These are phyloP conservation scores for Eilema griseolum DNA, from an alignment of 2,888 invertebrate genomes.

Conservation along the genomic window DNA sequence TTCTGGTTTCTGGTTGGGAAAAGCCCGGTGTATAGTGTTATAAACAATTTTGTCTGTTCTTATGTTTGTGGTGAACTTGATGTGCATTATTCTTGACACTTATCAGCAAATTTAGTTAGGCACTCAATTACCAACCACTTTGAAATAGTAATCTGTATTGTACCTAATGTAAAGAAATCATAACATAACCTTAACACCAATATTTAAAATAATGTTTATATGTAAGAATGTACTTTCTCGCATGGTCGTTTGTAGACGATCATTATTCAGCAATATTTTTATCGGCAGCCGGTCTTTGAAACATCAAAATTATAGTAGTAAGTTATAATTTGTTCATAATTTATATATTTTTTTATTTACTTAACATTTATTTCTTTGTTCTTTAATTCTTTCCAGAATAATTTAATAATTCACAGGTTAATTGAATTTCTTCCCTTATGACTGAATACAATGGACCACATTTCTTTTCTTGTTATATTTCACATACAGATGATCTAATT, in stretches of 20 bases:
- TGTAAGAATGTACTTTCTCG: slow-evolving; percentile 30
- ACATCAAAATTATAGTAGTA: slow-evolving; percentile 33
- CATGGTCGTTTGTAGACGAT: slow-evolving; percentile 25
- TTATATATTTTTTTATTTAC: not conserved
- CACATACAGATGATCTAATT: not conserved
- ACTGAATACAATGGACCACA: not conserved
- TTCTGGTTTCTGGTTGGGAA: too few relatives aligned
- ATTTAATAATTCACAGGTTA: not conserved
- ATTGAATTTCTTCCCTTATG: not conserved
- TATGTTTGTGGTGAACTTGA: not conserved
- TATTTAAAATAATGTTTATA: slow-evolving; percentile 36
- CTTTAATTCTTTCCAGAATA: not conserved
- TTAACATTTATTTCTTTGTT: not conserved
- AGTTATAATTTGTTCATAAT: slow-evolving; percentile 22
- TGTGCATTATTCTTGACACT: not conserved
- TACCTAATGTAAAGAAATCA: slow-evolving; percentile 14
- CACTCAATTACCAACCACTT: not conserved
- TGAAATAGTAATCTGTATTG: too few relatives aligned
- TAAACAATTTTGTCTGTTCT: too few relatives aligned
- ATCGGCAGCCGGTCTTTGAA: slow-evolving; percentile 6
- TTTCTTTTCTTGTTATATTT: not conserved
- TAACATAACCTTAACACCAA: slow-evolving; percentile 43
- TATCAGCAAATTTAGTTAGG: not conserved
- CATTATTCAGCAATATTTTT: slow-evolving; percentile 28
- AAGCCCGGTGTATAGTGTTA: too few relatives aligned